These are phyloP conservation scores for Natator depressus DNA, from an alignment of 2,113 vertebrate genomes.

Conservation along the genomic window DNA sequence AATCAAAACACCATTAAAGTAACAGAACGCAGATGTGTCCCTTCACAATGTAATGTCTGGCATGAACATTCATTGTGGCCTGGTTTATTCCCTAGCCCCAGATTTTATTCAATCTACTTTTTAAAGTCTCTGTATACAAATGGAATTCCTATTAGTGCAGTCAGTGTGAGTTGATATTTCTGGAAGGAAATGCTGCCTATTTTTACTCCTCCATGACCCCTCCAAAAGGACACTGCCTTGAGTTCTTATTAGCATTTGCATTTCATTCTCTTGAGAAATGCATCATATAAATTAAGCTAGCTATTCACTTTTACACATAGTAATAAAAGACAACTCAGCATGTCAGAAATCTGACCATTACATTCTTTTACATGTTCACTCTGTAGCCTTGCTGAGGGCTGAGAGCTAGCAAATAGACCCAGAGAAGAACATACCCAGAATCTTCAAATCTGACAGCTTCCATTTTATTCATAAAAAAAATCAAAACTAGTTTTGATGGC, in stretches of 20 bases:
- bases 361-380: neutral
- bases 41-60: neutral
- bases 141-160: neutral
- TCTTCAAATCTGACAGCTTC: neutral
- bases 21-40: neutral
- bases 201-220: neutral
- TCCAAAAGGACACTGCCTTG: neutral
- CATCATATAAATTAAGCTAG: neutral
- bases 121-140: neutral
- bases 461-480: neutral
- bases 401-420: accelerated
- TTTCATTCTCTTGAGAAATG: neutral
- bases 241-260: neutral
- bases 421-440: neutral
- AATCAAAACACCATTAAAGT: neutral
- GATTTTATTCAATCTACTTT: neutral
- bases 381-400: neutral
- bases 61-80: neutral
- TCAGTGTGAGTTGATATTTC: neutral
- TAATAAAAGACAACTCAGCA: neutral
- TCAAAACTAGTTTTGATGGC: neutral
- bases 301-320: neutral
- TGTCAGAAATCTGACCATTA: neutral
- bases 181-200: neutral
- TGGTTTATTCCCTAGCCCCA: neutral